These are phyloP conservation scores for Glyphotaelius pellucidus DNA, from an alignment of 2,888 invertebrate genomes.

Conservation along the genomic window DNA sequence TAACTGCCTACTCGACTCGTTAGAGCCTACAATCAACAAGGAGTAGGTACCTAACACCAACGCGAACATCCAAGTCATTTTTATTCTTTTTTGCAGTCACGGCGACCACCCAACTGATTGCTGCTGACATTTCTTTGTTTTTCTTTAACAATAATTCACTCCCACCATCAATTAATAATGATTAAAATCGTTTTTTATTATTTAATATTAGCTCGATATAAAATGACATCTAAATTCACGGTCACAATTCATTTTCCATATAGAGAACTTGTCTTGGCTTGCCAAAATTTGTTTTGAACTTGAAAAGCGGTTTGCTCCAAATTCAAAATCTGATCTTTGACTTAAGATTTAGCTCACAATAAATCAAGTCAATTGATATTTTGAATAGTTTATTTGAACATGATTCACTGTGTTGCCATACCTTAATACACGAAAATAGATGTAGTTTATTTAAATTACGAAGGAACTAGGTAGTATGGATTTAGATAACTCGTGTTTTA, in stretches of 20 bases:
- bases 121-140: background rate
- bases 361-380: background rate
- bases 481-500: background rate
- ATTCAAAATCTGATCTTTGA: background rate
- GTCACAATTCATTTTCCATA: background rate
- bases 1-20: background rate
- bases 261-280: background rate
- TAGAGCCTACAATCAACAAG: background rate
- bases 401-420: too few relatives aligned
- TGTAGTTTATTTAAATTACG: background rate
- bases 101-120: background rate
- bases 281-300: background rate
- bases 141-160: background rate
- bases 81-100: background rate
- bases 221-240: background rate
- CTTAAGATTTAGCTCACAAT: background rate
- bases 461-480: background rate
- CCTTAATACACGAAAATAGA: background rate
- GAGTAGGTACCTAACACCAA: background rate
- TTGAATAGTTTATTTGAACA: background rate
- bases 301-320: background rate
- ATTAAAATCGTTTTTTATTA: background rate
- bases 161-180: background rate
- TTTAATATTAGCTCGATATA: background rate
- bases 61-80: background rate